phyloP scores from a whole-genome alignment of 2,113 vertebrate genomes.

The Salvator merianae region DNA sequence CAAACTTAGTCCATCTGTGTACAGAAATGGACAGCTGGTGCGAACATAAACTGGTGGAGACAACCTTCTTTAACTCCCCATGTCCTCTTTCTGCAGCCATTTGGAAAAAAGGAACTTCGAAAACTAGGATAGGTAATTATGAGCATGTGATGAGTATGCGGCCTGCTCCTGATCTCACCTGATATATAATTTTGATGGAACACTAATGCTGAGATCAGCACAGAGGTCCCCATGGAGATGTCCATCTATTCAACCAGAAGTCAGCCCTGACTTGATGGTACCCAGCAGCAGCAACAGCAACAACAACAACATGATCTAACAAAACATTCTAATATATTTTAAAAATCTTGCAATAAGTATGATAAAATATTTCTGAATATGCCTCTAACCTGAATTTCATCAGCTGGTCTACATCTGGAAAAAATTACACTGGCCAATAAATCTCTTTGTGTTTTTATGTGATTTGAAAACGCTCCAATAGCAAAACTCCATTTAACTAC shows the following conservation, averaged over 20 bases:
- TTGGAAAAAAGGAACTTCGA: background rate
- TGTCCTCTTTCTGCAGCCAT: too few relatives aligned
- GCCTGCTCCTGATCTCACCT: background rate
- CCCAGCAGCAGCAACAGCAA: too few relatives aligned
- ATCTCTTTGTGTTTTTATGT: accelerated
- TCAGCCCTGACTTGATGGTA: too few relatives aligned
- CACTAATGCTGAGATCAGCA: too few relatives aligned
- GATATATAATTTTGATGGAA: background rate
- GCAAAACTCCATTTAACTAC: accelerated
- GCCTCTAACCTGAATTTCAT: accelerated
- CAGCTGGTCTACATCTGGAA: background rate
- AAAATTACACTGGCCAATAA: background rate
- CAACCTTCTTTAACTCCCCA: too few relatives aligned
- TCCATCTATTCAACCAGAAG: too few relatives aligned
- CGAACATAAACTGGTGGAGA: too few relatives aligned
- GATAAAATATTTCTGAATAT: accelerated
- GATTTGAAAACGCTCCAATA: background rate
- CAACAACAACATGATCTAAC: background rate
- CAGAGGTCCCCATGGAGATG: too few relatives aligned
- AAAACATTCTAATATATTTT: background rate
- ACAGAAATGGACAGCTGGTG: too few relatives aligned
- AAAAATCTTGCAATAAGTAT: background rate
- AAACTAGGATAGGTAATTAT: background rate
- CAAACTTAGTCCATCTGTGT: background rate
- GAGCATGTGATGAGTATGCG: background rate